Evolutionary conservation across 2,888 invertebrate species (phyloP).

Genomic region (Folsomia manolachei): DNA sequence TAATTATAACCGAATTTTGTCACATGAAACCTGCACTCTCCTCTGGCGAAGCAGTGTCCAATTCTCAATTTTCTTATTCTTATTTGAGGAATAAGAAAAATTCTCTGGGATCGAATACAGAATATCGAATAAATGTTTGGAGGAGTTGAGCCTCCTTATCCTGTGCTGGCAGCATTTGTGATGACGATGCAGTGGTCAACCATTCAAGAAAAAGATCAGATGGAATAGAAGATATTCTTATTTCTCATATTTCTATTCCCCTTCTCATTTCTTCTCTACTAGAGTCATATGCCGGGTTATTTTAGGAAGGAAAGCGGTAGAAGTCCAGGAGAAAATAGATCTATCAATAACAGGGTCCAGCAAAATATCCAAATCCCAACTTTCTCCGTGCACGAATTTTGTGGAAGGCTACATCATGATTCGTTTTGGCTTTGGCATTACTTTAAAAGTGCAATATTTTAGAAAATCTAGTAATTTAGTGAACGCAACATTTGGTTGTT

Average conservation of each 20-base stretch:
- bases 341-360: background rate
- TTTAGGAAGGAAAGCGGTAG: background rate
- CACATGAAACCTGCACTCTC: background rate
- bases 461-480: no score
- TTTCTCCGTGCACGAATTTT: background rate
- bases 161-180: conserved; percentile 35
- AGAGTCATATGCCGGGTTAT: no score
- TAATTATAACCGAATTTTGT: no score
- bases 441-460: background rate
- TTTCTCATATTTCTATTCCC: background rate
- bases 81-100: conserved; percentile 2
- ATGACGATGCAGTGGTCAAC: conserved; percentile 36
- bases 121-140: background rate
- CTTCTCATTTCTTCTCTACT: background rate
- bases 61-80: conserved; percentile 7
- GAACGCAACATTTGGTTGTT: background rate
- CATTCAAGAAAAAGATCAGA: background rate
- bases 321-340: background rate
- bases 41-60: background rate
- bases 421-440: background rate
- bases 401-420: background rate
- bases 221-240: background rate
- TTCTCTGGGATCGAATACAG: background rate
- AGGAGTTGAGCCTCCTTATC: background rate
- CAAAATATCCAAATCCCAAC: background rate